phyloP scores from a whole-genome alignment of 2,797 vertebrate species.

The Clamator glandarius region DNA sequence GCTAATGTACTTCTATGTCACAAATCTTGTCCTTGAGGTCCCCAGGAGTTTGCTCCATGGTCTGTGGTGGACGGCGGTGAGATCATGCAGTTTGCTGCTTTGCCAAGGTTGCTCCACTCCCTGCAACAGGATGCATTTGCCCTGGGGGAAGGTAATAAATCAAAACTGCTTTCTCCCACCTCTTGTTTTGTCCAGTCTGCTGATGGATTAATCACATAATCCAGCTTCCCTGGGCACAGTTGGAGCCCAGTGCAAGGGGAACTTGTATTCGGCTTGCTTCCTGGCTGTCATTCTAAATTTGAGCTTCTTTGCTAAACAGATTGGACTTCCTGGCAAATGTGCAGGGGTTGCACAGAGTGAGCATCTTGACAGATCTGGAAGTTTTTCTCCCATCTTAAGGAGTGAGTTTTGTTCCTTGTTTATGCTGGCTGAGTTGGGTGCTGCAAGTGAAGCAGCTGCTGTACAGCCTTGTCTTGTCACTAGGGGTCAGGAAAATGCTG shows the following conservation, averaged over 20 bases:
- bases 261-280: not conserved
- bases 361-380: not conserved
- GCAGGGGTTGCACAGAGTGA: rapidly evolving
- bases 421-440: rapidly evolving
- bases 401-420: not conserved
- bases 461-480: slow-evolving; percentile 8
- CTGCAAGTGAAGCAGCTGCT: not conserved
- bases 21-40: not conserved
- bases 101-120: not conserved
- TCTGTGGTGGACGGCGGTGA: rapidly evolving
- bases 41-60: not conserved
- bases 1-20: not conserved
- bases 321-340: not conserved
- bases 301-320: not conserved
- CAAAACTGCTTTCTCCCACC: not conserved
- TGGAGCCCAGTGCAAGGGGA: not conserved
- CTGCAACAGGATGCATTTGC: not conserved
- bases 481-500: slow-evolving; percentile 68
- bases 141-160: not conserved
- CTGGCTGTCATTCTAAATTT: not conserved
- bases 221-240: not conserved
- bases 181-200: not conserved
- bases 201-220: not conserved
- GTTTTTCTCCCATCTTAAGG: not conserved
- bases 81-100: not conserved